These are phyloP conservation scores for Phataginus tetradactyla DNA, from an alignment of 2,797 vertebrate species.

Conservation along the genomic window DNA sequence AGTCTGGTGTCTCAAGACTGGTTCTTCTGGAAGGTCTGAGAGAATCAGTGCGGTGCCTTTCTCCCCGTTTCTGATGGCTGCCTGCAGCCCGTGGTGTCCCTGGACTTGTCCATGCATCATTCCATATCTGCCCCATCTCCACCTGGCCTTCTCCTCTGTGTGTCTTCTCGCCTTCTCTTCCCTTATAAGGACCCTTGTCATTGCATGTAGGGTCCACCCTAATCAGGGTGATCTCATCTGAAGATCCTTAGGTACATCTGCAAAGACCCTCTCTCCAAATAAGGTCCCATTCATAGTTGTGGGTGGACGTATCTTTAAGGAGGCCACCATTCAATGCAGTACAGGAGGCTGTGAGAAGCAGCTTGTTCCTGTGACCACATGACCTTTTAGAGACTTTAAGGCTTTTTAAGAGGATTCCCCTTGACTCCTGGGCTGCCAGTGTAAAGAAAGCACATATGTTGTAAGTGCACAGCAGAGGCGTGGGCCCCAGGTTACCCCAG, in stretches of 20 bases:
- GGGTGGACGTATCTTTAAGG: background rate
- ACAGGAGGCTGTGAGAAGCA: background rate
- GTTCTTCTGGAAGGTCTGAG: background rate
- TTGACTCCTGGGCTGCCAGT: background rate
- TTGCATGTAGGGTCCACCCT: too few relatives aligned
- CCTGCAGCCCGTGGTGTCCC: accelerated
- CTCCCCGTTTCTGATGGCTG: background rate
- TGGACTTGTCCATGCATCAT: accelerated
- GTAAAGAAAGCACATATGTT: background rate
- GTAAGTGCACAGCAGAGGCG: accelerated
- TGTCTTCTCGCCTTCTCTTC: background rate
- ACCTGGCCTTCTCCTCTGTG: background rate
- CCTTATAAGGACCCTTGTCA: background rate
- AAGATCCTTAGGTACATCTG: background rate
- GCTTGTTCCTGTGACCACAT: too few relatives aligned
- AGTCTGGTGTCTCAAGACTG: background rate
- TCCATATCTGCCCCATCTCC: too few relatives aligned
- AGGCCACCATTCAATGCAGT: too few relatives aligned
- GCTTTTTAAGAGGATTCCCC: background rate
- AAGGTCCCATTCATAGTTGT: background rate
- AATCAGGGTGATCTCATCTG: background rate
- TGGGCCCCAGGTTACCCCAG: too few relatives aligned
- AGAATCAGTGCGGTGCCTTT: background rate
- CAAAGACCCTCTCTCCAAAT: background rate
- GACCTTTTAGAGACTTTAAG: background rate